These are phyloP conservation scores for Tapera naevia DNA, from an alignment of 2,797 vertebrate species.

Conservation along the genomic window DNA sequence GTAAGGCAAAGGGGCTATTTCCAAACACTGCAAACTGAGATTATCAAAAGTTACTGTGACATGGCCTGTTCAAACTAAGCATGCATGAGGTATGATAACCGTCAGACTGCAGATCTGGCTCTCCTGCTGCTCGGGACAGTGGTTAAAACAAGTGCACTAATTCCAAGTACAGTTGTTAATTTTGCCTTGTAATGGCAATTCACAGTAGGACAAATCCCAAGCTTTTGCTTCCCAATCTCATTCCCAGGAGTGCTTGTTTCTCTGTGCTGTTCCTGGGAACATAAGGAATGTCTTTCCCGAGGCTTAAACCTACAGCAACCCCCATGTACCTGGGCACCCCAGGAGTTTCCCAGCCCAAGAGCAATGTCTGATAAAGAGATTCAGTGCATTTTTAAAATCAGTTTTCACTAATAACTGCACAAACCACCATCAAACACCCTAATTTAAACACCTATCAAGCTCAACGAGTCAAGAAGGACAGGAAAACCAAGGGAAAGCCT, in stretches of 20 bases:
- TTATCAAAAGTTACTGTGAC: constrained; percentile 15
- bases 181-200: background rate
- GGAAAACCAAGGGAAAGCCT: background rate
- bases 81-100: background rate
- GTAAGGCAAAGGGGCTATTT: background rate
- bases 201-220: background rate
- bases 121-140: background rate
- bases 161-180: background rate
- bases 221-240: background rate
- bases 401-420: background rate
- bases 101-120: constrained; percentile 8
- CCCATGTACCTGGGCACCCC: background rate
- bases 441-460: background rate
- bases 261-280: background rate
- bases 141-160: background rate
- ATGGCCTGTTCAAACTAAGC: background rate
- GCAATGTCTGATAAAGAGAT: background rate
- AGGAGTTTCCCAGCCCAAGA: background rate
- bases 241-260: background rate
- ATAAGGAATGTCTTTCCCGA: background rate
- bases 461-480: background rate
- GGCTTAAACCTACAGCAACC: background rate
- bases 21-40: constrained; percentile 2
- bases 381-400: background rate
- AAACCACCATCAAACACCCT: background rate